Evolutionary conservation across 2,797 vertebrate genomes (phyloP).

Genomic region (Sebastes ruberrimus): DNA sequence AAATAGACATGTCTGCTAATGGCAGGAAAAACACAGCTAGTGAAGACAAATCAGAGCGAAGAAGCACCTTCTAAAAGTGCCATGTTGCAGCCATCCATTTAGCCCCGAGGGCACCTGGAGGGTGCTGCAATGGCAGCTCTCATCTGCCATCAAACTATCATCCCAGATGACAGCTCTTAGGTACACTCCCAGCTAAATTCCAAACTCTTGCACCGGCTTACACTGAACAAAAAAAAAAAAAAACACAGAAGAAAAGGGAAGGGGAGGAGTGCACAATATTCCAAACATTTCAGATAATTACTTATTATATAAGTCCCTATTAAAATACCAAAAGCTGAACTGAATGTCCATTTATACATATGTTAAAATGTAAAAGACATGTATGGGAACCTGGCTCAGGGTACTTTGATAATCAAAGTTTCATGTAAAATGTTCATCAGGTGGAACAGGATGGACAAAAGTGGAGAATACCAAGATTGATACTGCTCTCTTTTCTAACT

Average conservation of each 20-base stretch:
- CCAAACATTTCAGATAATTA: constrained; percentile 90
- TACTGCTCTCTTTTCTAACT: not conserved
- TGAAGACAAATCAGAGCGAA: constrained; percentile 65
- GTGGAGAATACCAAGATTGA: not conserved
- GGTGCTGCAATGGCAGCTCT: constrained; percentile 81
- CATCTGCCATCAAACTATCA: constrained; percentile 75
- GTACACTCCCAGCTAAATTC: constrained; percentile 60
- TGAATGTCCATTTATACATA: not conserved
- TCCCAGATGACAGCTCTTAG: constrained; percentile 67
- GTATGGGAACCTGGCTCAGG: not conserved
- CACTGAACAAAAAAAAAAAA: constrained; percentile 4
- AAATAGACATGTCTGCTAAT: constrained; percentile 53
- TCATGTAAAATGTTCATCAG: not conserved
- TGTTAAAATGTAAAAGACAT: not conserved
- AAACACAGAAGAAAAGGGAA: not conserved
- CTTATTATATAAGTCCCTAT: not conserved
- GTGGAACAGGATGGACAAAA: not conserved
- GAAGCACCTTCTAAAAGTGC: constrained; percentile 65
- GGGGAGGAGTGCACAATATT: constrained; percentile 73
- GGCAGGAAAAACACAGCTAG: constrained; percentile 54
- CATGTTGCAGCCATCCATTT: constrained; percentile 71
- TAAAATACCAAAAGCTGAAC: not conserved
- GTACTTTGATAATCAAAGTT: not conserved
- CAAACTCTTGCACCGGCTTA: constrained; percentile 42
- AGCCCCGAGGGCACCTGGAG: constrained; percentile 86